Percentiles rank a stretch among this genome's conserved stretches.
Evolutionary conservation across 1,140 invertebrate species (phyloP).

Genomic region (Aradophagus sp.): DNA sequence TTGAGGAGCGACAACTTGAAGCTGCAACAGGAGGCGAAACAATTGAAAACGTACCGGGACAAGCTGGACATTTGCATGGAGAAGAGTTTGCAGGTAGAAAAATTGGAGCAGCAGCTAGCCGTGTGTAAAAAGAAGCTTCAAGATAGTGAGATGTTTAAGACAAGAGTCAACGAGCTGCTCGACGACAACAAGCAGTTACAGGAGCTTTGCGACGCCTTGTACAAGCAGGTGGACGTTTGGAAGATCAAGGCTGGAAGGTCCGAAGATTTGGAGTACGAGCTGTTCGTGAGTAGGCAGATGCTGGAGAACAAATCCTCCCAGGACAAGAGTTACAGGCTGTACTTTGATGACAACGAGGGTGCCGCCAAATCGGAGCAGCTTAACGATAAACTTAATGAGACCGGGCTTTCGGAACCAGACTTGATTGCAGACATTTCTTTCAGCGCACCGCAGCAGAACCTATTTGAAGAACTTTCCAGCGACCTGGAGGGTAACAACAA

Average conservation of each 20-base stretch:
- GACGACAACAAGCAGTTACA: conserved; percentile 31
- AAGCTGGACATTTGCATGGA: conserved; percentile 45
- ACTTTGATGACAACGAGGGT: not conserved
- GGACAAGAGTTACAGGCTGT: not conserved
- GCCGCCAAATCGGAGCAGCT: conserved; percentile 1
- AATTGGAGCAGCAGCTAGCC: conserved; percentile 17
- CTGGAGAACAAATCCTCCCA: conserved; percentile 5
- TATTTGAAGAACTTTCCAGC: conserved; percentile 32
- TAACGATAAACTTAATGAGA: conserved; percentile 9
- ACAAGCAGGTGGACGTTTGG: conserved; percentile 11
- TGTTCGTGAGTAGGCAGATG: conserved; percentile 9
- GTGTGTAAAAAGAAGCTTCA: conserved; percentile 21
- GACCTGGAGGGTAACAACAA: not conserved
- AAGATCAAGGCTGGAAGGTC: conserved; percentile 14
- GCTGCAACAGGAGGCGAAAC: conserved; percentile 25
- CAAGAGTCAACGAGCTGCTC: conserved; percentile 5
- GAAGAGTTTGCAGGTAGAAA: conserved; percentile 21
- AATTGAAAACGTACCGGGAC: conserved; percentile 28
- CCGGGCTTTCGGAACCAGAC: conserved; percentile 8
- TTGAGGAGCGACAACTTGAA: conserved; percentile 22
- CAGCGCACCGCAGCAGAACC: not conserved
- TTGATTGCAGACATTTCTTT: not conserved
- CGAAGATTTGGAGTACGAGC: conserved; percentile 10
- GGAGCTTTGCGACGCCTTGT: conserved; percentile 12
- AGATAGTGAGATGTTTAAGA: conserved; percentile 4